Evolutionary conservation across 2,797 vertebrate genomes (phyloP).

Genomic region (Monodelphis domestica): DNA sequence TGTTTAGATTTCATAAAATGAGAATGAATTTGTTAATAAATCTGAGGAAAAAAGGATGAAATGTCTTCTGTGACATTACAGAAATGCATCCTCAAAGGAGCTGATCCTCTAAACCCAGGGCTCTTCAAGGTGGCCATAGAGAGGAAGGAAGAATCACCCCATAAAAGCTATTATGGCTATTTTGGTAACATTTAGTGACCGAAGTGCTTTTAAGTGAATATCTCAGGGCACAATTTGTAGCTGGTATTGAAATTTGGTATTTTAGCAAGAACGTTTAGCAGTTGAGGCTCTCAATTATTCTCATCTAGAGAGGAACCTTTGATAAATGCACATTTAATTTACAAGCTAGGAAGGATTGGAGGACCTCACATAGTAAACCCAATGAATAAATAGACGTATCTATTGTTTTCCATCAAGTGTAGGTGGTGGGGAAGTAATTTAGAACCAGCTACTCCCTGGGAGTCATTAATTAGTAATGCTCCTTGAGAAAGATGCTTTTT

Average conservation of each 20-base stretch:
- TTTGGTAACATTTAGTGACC: not conserved
- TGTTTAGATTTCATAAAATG: slow-evolving; percentile 23
- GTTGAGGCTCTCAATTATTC: not conserved
- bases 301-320: not conserved
- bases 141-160: not conserved
- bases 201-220: not conserved
- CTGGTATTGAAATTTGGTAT: not conserved
- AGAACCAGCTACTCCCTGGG: not conserved
- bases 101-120: not conserved
- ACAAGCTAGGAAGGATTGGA: not conserved
- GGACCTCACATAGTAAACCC: not conserved
- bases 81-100: not conserved
- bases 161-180: not conserved
- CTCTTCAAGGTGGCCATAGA: not conserved
- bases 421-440: not conserved
- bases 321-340: not conserved
- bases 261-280: not conserved
- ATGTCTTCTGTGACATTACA: not conserved
- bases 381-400: not conserved
- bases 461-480: not conserved
- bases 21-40: not conserved
- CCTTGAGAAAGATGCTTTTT: not conserved
- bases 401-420: not conserved
- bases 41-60: slow-evolving; percentile 11
- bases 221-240: slow-evolving; percentile 10